Evolutionary conservation across 2,888 invertebrate genomes (phyloP).

Genomic region (Lottia scabra): DNA sequence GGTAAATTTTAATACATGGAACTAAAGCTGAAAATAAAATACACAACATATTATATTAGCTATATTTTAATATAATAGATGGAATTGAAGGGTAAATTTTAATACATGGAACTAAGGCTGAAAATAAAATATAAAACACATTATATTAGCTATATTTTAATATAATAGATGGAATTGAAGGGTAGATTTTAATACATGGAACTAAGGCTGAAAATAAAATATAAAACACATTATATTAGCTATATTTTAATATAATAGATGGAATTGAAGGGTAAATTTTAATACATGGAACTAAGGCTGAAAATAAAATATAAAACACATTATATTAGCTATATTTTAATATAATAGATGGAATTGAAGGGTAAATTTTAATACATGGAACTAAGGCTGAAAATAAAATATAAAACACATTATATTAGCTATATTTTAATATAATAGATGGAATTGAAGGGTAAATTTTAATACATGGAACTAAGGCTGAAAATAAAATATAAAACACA

Average conservation of each 20-base stretch:
- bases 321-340: no score
- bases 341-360: no score
- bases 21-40: conserved; percentile 22
- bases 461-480: no score
- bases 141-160: conserved; percentile 36
- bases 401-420: no score
- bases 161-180: conserved; percentile 20
- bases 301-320: not conserved
- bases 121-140: not conserved
- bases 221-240: conserved; percentile 10
- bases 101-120: not conserved
- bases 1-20: conserved; percentile 32
- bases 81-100: not conserved
- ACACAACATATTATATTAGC: conserved; percentile 9
- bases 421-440: no score
- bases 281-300: not conserved
- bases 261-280: not conserved
- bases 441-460: no score
- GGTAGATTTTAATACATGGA: not conserved
- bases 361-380: no score
- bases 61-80: conserved; percentile 34
- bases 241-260: conserved; percentile 34
- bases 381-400: no score
- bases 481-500: no score
- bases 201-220: conserved; percentile 7